A percentile compares a stretch with the other conserved stretches of the same genome.
These are phyloP conservation scores for Hydrolagus colliei DNA, from an alignment of 2,797 vertebrate genomes.

Conservation along the genomic window DNA sequence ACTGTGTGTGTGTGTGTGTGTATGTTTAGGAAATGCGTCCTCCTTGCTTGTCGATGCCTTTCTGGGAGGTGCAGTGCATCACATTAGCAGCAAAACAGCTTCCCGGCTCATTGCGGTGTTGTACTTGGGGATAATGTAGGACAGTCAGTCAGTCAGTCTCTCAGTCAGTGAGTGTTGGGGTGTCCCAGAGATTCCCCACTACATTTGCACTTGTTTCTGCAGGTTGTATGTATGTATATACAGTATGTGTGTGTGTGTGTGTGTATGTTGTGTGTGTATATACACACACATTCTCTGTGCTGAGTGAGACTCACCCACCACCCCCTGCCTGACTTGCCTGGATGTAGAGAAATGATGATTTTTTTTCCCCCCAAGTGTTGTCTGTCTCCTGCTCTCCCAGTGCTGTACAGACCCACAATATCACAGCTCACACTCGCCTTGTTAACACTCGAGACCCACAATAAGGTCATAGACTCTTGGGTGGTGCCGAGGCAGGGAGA, in stretches of 20 bases:
- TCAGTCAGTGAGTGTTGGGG: background rate
- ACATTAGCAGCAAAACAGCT: background rate
- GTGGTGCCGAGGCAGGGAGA: background rate
- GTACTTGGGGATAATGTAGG: background rate
- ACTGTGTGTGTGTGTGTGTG: background rate
- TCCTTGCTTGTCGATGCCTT: background rate
- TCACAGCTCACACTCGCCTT: background rate
- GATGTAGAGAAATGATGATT: too few species aligned
- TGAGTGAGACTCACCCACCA: background rate
- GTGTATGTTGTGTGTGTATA: background rate
- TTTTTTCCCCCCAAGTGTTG: too few species aligned
- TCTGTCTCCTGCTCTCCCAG: too few species aligned
- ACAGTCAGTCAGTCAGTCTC: background rate
- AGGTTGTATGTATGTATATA: background rate
- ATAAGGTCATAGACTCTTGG: background rate
- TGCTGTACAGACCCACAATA: too few species aligned
- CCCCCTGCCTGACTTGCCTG: background rate
- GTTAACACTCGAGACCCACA: background rate
- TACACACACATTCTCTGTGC: too few species aligned
- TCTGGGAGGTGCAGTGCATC: background rate
- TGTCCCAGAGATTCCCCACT: background rate
- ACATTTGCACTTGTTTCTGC: background rate
- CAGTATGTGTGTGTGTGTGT: background rate
- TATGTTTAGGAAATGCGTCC: background rate
- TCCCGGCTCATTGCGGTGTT: conserved; percentile 14